Conservation (phyloP, 2,797 vertebrate species). For the Peromyscus aztecus region DNA sequence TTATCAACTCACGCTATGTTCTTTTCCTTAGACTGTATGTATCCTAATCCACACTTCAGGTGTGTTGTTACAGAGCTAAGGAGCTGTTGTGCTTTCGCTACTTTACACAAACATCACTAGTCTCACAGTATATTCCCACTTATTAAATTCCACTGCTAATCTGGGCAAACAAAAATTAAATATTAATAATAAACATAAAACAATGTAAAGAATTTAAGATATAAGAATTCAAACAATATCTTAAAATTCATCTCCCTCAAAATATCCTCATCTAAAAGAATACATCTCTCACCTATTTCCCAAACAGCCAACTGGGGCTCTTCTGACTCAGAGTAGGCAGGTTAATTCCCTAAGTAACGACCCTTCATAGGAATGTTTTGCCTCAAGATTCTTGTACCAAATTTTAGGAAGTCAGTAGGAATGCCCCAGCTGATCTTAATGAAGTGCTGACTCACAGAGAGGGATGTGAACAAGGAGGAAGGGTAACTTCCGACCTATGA, state of each 20-base stretch:
- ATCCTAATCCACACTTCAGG: slow-evolving; percentile 37
- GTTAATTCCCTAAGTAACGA: slow-evolving; percentile 38
- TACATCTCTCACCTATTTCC: slow-evolving; percentile 41
- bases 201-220: slow-evolving; percentile 43
- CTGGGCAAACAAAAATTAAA: slow-evolving; percentile 56
- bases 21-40: slow-evolving; percentile 38
- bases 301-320: slow-evolving; percentile 57
- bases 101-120: slow-evolving; percentile 17
- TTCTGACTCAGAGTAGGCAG: slow-evolving; percentile 51
- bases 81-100: slow-evolving; percentile 47
- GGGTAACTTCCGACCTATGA: slow-evolving; percentile 47
- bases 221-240: neutral
- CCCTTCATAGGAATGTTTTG: slow-evolving; percentile 42
- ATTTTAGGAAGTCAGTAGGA: slow-evolving; percentile 39
- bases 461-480: slow-evolving; percentile 12
- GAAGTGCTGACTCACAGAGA: slow-evolving; percentile 44
- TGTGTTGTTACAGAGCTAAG: slow-evolving; percentile 19
- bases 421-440: slow-evolving; percentile 50
- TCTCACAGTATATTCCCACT: slow-evolving; percentile 52
- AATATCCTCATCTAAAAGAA: slow-evolving; percentile 65
- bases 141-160: slow-evolving; percentile 50
- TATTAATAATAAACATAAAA: slow-evolving; percentile 41
- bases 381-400: slow-evolving; percentile 53
- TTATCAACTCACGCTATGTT: neutral
- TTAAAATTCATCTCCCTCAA: slow-evolving; percentile 56